Evolutionary conservation across 2,113 vertebrate genomes (phyloP), one percentile per base, ranked within the genome.

Genomic region (Monopterus albus): DNA sequence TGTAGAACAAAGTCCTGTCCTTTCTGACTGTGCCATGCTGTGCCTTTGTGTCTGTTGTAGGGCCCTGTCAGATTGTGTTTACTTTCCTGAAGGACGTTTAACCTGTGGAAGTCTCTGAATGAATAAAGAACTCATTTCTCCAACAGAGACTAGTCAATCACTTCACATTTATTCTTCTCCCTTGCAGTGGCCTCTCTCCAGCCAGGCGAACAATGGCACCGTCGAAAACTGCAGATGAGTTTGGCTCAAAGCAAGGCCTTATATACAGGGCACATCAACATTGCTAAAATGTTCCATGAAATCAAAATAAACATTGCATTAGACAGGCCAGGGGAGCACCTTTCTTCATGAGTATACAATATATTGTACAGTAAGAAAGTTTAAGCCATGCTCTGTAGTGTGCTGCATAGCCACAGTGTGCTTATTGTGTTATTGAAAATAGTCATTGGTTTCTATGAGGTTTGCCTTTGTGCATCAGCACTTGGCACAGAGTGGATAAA

Each of bases 11-110:
- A 78, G 81, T 40, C 43, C 50, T 12, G 38, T 82, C 80, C 82
- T 64, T n/a, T 62, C 51, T 18, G 73, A 57, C 35, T 75, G 58
- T 70, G 69, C 61, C 86, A 78, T 42, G 84, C 87, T 84, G 89
- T 55, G 81, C 74, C 46, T 79, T 51, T 84, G 76, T 64, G 45
- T 78, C 65, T 70, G 51, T 80, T 72, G 72, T 75, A 23, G 55
- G 59, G 78, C 57, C 75, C 68, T 80, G 89, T 91, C 87, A 78
- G 86, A 85, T 82, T 82, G 79, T 85, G 83, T 92, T 92, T 85
- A 85, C 89, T 87, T 84, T 91, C 74, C 83, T 90, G 91, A 93
- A 92, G 91, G 91, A 91, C 88, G 47, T 86, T 77, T 86, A 85
- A 83, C 87, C 87, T 90, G 84, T 79, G 81, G 82, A 89, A 85